Conservation (phyloP, 1,140 invertebrate genomes). For the Cylas formicarius region DNA sequence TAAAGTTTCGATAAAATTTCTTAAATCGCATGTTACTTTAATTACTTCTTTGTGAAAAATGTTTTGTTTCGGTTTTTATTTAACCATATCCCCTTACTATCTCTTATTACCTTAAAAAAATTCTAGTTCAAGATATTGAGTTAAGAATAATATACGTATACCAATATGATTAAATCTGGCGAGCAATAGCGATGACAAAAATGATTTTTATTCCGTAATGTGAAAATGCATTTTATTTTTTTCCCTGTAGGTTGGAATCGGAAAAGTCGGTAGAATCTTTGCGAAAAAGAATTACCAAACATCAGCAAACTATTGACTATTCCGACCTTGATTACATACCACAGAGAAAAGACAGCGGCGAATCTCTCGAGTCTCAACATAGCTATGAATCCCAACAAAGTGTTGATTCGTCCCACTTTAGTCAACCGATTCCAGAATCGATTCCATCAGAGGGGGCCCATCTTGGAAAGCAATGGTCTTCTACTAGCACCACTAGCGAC, state of each 20-base stretch:
- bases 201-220: constrained; percentile 8
- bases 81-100: no score
- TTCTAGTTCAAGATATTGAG: no score
- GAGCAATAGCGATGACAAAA: no score
- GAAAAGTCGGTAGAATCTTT: constrained; percentile 45
- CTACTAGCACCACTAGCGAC: constrained; percentile 36
- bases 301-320: constrained; percentile 45
- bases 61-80: no score
- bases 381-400: constrained; percentile 35
- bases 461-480: constrained; percentile 31
- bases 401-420: constrained; percentile 30
- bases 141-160: no score
- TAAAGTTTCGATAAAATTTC: no score
- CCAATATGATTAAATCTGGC: no score
- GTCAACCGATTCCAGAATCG: constrained; percentile 16
- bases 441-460: constrained; percentile 20
- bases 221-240: constrained; percentile 14
- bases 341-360: constrained; percentile 47
- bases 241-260: constrained; percentile 43
- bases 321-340: constrained; percentile 35
- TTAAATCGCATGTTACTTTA: no score
- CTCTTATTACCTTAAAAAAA: no score
- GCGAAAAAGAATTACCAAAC: constrained; percentile 50
- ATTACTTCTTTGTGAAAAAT: no score
- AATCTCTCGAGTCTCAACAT: constrained; percentile 47